These are phyloP conservation scores for Bujurquina vittata DNA, from an alignment of 2,113 vertebrate genomes.

Conservation along the genomic window DNA sequence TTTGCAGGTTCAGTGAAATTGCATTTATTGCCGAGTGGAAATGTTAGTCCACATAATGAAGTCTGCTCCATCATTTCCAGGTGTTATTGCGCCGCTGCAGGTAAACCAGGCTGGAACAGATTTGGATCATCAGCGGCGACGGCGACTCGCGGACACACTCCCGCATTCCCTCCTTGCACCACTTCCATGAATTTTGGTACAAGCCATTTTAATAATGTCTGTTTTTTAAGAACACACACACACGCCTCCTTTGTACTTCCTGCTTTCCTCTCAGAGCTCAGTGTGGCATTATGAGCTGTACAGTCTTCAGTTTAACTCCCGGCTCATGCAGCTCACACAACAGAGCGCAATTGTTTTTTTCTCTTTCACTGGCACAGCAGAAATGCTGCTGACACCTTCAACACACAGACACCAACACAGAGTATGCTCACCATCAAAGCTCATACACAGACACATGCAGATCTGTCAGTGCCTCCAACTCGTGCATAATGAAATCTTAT, in stretches of 20 bases:
- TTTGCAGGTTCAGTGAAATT: constrained; percentile 34
- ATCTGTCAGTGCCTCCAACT: not conserved
- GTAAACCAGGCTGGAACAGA: not conserved
- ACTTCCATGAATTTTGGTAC: not conserved
- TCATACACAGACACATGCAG: not conserved
- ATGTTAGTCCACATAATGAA: constrained; percentile 7
- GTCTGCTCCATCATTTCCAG: not conserved
- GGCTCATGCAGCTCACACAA: constrained; percentile 33
- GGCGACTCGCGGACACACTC: not conserved
- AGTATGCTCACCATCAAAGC: not conserved
- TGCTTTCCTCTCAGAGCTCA: not conserved
- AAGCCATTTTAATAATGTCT: not conserved
- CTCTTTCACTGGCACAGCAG: not conserved
- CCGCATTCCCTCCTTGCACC: not conserved
- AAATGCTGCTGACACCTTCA: constrained; percentile 3
- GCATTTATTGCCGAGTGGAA: constrained; percentile 30
- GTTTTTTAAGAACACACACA: not conserved
- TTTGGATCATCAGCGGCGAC: not conserved
- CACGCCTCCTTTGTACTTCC: not conserved
- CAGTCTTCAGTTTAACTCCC: not conserved
- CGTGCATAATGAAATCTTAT: constrained; percentile 3
- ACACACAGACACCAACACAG: not conserved
- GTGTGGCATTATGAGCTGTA: constrained; percentile 41
- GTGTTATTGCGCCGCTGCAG: constrained; percentile 7
- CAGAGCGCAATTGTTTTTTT: not conserved